phyloP scores from a whole-genome alignment of 2,888 invertebrate genomes.

The Gnatocerus cornutus region DNA sequence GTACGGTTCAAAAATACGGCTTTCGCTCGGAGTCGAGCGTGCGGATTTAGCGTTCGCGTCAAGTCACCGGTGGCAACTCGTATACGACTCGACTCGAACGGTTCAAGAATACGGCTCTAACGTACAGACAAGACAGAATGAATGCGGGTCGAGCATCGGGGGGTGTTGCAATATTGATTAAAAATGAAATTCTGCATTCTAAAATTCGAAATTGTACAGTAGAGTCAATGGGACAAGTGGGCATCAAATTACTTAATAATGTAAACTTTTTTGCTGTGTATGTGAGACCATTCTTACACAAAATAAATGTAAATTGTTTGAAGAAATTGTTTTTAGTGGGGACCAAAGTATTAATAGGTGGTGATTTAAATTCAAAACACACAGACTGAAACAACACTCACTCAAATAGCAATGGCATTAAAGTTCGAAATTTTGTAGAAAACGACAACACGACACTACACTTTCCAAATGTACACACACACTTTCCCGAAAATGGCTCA shows the following conservation, averaged over 20 bases:
- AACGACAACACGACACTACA: too few relatives aligned
- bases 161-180: constrained; percentile 32
- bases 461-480: too few relatives aligned
- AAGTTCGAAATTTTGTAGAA: too few relatives aligned
- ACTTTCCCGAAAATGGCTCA: constrained; percentile 8
- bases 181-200: constrained; percentile 14
- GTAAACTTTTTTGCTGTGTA: not conserved
- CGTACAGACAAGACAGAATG: constrained; percentile 21
- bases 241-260: not conserved
- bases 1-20: too few relatives aligned
- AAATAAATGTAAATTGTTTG: not conserved
- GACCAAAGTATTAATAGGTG: not conserved
- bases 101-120: too few relatives aligned
- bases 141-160: constrained; percentile 4
- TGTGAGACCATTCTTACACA: not conserved
- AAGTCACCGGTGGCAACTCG: too few relatives aligned
- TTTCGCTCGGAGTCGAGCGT: too few relatives aligned
- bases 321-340: not conserved
- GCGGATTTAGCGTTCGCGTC: too few relatives aligned
- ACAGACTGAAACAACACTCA: not conserved
- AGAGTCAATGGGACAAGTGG: not conserved
- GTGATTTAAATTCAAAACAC: constrained; percentile 6
- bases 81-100: too few relatives aligned
- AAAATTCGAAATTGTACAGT: not conserved
- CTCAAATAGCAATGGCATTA: constrained; percentile 1